Base-by-base conservation (phyloP, 2,888 invertebrate genomes). In the Adelognathus sp. region DNA sequence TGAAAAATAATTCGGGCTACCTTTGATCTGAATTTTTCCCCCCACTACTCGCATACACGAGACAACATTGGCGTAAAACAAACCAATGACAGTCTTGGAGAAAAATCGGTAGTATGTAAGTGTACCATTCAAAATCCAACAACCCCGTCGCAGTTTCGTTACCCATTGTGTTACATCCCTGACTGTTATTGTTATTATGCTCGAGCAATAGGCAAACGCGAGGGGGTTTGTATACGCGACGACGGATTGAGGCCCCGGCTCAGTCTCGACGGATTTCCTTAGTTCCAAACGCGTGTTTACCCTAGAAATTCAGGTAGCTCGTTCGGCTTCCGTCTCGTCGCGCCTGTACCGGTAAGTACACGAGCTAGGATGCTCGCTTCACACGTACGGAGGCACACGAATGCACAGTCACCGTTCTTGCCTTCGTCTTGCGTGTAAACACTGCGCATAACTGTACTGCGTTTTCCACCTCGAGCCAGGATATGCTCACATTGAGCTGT, bases 101-200 rank as follows among this genome's bases (percentile, higher is more conserved):
- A 4, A 14, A 39, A 39, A 11, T 4, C 18, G 46, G 9, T 1
- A 9, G 7, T 11, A 18, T 4, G 21, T n/a, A 46, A 4, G 46
- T 46, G 18, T 11, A 21, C 46, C 46, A 46, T 46, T 46, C 24
- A 4, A 5, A 11, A 18, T 6, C 9, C 29, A 16, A 3, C 61
- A 29, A 16, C 2, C 31, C 3, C 60, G 11, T 6, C 16, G 3
- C 46, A 58, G 44, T 58, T 58, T 24, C 44, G 29, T n/a, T 33
- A 31, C 6, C 31, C 54, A 33, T 58, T 58, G 31, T 69, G 44
- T 18, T 56, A 31, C n/a, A n/a, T n/a, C 14, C n/a, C 9, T 1
- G 7, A 31, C 21, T 69, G 56, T 69, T 69, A 31, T 69, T 58
- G 44, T 69, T 56, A 58, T 69, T 27, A 69, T 58, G n/a, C n/a